Conservation (phyloP, 1,140 invertebrate genomes). For the Palaemon carinicauda region DNA sequence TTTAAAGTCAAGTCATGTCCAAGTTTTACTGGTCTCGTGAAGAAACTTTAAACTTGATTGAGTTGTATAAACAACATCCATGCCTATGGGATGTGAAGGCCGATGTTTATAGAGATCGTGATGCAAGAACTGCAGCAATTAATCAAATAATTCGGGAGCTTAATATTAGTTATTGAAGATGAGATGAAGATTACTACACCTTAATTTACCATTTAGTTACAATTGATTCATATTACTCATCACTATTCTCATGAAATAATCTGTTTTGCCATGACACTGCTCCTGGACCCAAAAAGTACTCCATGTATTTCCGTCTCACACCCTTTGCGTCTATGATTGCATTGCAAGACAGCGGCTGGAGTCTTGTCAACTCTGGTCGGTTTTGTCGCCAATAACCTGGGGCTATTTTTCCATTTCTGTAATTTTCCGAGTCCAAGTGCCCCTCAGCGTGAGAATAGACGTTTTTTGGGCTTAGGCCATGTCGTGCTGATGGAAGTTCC, state of each 20-base stretch:
- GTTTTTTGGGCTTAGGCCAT: too few species aligned
- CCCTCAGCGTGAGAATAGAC: background rate
- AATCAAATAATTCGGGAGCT: background rate
- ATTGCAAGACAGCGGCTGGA: background rate
- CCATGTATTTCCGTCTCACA: too few species aligned
- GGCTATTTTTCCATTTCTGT: background rate
- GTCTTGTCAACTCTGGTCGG: too few species aligned
- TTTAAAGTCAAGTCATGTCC: too few species aligned
- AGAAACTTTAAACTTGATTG: background rate
- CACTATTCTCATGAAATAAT: too few species aligned
- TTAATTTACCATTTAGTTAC: too few species aligned
- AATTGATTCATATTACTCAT: too few species aligned
- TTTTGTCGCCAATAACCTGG: background rate
- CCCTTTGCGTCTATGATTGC: background rate
- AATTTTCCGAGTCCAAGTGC: background rate
- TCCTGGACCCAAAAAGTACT: too few species aligned
- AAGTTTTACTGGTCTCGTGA: too few species aligned
- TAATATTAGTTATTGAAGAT: background rate
- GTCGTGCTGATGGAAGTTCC: too few species aligned
- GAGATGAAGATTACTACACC: background rate
- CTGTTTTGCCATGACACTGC: too few species aligned
- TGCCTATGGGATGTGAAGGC: constrained; percentile 6
- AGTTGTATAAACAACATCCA: background rate
- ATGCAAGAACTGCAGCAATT: background rate
- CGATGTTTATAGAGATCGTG: background rate